Evolutionary conservation across 2,113 vertebrate genomes (phyloP), one percentile per base, ranked within the genome.

Genomic region (Corythornis vintsioides): DNA sequence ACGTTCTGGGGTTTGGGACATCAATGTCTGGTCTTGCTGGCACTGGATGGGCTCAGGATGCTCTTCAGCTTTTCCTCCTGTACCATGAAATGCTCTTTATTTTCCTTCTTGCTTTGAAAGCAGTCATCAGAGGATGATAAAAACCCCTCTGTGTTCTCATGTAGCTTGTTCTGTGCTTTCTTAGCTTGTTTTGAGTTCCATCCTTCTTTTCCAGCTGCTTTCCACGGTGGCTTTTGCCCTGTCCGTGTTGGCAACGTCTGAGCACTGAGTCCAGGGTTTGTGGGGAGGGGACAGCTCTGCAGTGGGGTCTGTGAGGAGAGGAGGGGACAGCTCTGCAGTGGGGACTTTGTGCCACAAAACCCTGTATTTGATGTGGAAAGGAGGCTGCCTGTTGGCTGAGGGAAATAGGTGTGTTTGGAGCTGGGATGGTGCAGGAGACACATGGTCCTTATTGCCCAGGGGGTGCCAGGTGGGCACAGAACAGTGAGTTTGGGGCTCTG

Each of bases 401-500:
- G 48, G 65, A 76, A 69, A 52, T 7, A 11, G 0, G 11, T 6
- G 3, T 52, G 1, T 66, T 67, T 14, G 3, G 53, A 31, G 11
- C 29, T 35, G 70, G 33, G 67, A 7, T 48, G 72, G 28, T 45
- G 43, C 15, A 45, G 43, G 8, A 45, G 43, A 45, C 53, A 25
- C 1, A 1, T 53, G 66, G 48, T 45, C 43, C 43, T 45, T 45
- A 5, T 14, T 45, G 43, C 43, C 35, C 35, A 35, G 35, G 35
- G 35, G 35, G 35, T 12, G 48, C 48, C 20, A 8, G 21, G 0
- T 10, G 13, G 60, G 33, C 80, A 50, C 7, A 2, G 64, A 26
- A 11, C 9, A 33, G 29, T 33, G 33, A 18, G 14, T 12, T 29
- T 21, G 21, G 7, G 35, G 67, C 50, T 40, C 40, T 63, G 52